Evolutionary conservation across 1,140 invertebrate species (phyloP), one percentile per base, ranked within the genome.

Genomic region (Drosophila neocordata): DNA sequence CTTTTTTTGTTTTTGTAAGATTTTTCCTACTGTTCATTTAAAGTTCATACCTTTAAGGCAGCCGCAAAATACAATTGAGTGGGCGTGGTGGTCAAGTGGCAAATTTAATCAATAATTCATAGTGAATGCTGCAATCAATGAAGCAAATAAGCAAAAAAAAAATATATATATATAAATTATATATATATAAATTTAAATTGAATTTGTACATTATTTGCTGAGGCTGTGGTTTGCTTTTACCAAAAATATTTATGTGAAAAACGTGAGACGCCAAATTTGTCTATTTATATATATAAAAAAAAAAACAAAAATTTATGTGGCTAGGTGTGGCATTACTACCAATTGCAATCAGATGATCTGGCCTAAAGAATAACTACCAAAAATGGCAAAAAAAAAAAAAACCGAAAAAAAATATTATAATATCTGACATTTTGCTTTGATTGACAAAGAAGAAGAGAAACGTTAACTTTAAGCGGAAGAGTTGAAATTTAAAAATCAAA

Each of bases 31-130:
- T 81, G 82, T 85, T 87, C 82, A 85, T 41, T 61, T 70, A 87
- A 81, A 87, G 82, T 85, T 87, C 82, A 85, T 34, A 48, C 41
- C 41, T 44, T 44, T 44, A 13, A 57, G 74, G 70, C 62, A 34
- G 61, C 24, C 41, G 65, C 61, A 74, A 73, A 20, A 44, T 59
- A 60, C 69, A 60, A 27, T 27, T 60, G 69, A 48, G 41, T 48
- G 69, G 82, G 81, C 81, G 82, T 81, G 77, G 82, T 81, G 77
- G 62, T 65, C 38, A 81, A 71, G 79, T 81, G 83, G 44, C 70
- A 78, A 71, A 70, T 69, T 69, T 81, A 87, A 85, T 85, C 82
- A 78, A 88, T 85, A 87, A 82, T 69, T 72, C 76, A 68, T 74
- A 71, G 63, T 67, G 44, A 20, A 22, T n/a, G 41, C 62, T 51